phyloP scores from a whole-genome alignment of 2,113 vertebrate genomes.

The Camelus bactrianus region DNA sequence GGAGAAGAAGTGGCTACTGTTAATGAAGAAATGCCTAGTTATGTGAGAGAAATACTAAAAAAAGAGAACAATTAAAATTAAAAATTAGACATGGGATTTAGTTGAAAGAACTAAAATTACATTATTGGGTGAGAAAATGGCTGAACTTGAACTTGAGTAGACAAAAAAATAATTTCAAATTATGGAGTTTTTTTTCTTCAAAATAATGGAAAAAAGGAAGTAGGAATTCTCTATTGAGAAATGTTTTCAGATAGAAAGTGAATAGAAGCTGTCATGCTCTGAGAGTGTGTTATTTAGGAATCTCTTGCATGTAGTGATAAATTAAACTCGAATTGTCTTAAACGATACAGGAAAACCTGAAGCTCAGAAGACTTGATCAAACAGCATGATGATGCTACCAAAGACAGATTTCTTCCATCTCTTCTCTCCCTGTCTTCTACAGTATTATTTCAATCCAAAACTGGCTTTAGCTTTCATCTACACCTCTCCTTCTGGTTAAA shows the following conservation, averaged over 20 bases:
- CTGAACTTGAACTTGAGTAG: background rate
- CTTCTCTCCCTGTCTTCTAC: background rate
- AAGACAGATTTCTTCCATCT: background rate
- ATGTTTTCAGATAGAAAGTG: conserved; percentile 24
- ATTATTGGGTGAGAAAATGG: background rate
- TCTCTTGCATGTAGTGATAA: background rate
- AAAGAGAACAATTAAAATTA: background rate
- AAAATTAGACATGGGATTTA: background rate
- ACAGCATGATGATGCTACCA: background rate
- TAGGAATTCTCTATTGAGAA: background rate
- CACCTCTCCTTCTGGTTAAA: background rate
- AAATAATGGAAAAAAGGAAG: background rate
- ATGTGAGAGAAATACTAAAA: background rate
- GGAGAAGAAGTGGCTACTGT: background rate
- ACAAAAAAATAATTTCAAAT: conserved; percentile 38
- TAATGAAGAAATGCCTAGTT: background rate
- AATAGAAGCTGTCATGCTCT: background rate
- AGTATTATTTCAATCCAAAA: conserved; percentile 6
- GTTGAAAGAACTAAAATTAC: background rate
- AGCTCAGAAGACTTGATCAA: background rate
- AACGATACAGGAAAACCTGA: background rate
- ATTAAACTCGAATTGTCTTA: conserved; percentile 48
- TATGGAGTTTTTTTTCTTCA: background rate
- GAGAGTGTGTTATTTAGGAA: background rate
- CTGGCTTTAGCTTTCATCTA: background rate